Conservation (phyloP, 2,888 invertebrate species). For the Dynastes tityus region DNA sequence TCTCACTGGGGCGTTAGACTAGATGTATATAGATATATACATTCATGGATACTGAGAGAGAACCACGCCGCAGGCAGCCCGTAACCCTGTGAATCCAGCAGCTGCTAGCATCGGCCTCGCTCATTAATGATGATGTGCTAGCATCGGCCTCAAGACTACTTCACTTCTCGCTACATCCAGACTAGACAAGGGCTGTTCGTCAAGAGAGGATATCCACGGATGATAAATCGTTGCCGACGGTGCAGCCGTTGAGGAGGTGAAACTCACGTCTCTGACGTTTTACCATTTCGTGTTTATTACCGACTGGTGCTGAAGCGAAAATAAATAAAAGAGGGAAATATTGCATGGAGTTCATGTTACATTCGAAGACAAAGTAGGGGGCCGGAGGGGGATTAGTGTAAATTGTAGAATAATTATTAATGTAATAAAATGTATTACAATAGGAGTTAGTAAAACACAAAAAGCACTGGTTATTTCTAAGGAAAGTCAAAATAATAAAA, state of each 20-base stretch:
- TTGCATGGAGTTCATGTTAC: not conserved
- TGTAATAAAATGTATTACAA: too few species aligned
- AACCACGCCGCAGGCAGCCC: conserved; percentile 59
- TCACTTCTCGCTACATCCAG: conserved; percentile 77
- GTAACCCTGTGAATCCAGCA: conserved; percentile 63
- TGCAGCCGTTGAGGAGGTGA: conserved; percentile 7
- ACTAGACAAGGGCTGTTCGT: conserved; percentile 61
- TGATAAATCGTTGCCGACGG: conserved; percentile 43
- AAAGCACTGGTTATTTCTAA: too few species aligned
- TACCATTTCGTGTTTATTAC: conserved; percentile 50
- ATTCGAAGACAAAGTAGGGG: too few species aligned
- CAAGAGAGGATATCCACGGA: conserved; percentile 57
- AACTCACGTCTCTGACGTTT: conserved; percentile 44
- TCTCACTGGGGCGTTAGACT: not conserved
- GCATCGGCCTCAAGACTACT: conserved; percentile 81
- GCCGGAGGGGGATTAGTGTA: too few species aligned
- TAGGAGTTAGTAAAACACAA: too few species aligned
- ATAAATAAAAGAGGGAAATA: not conserved
- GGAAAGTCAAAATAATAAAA: too few species aligned
- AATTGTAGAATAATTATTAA: too few species aligned
- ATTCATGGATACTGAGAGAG: conserved; percentile 7
- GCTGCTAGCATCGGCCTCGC: conserved; percentile 71
- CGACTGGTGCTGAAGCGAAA: conserved; percentile 4
- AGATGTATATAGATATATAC: not conserved
- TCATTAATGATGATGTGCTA: conserved; percentile 85